A percentile compares a stretch with the other conserved stretches of the same genome.
Evolutionary conservation across 2,113 vertebrate species (phyloP).

Genomic region (Atrichornis clamosus): DNA sequence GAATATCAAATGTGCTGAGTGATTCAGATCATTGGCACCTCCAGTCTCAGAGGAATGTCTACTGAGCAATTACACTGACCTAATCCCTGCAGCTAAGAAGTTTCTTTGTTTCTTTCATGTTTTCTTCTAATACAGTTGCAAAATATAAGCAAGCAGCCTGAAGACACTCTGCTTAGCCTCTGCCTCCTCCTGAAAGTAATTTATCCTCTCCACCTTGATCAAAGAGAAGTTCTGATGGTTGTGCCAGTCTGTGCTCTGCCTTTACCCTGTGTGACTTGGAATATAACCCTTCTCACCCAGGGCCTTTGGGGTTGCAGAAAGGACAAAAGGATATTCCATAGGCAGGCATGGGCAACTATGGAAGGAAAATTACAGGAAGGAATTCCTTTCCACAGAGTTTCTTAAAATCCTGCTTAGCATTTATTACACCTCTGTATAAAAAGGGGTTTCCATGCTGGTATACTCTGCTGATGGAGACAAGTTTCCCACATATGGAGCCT

Average conservation of each 20-base stretch:
- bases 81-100: conserved; percentile 18
- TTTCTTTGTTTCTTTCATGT: conserved; percentile 1
- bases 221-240: neutral
- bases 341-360: neutral
- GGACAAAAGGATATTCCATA: too few relatives aligned
- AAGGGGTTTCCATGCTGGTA: neutral
- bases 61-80: neutral
- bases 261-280: neutral
- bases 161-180: conserved; percentile 2
- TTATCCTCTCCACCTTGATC: neutral
- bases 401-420: neutral
- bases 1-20: neutral
- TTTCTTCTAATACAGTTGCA: neutral
- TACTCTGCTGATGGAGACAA: neutral
- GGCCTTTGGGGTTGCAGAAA: neutral
- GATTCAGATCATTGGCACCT: neutral
- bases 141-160: neutral
- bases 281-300: neutral
- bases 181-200: neutral
- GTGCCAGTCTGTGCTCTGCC: neutral
- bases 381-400: neutral
- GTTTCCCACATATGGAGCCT: neutral
- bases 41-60: neutral
- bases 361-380: neutral
- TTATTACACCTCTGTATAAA: neutral